phyloP scores from a whole-genome alignment of 53 echinoderm and acorn worm species.

The Holothuria leucospilota region DNA sequence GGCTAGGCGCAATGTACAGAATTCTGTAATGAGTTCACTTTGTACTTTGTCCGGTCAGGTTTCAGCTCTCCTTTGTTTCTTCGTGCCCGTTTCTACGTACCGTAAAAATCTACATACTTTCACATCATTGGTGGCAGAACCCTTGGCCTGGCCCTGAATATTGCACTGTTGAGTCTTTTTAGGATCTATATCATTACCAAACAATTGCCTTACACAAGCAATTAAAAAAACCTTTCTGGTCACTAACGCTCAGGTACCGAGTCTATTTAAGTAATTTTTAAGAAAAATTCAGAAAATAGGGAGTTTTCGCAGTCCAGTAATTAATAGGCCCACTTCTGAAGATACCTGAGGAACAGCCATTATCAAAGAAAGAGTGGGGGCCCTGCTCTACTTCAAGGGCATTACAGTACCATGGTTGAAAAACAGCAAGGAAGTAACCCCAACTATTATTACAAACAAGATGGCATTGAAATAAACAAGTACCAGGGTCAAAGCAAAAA shows the following conservation, averaged over 20 bases:
- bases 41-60: no score
- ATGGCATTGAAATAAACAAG: background rate
- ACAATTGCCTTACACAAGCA: background rate
- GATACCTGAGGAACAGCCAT: background rate
- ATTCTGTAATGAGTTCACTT: no score
- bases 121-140: slow-evolving; percentile 28
- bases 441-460: background rate
- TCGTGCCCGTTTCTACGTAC: no score
- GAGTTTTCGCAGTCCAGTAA: background rate
- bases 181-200: background rate
- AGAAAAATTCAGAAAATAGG: background rate
- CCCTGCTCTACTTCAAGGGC: background rate
- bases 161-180: slow-evolving; percentile 10
- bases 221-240: background rate
- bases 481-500: background rate
- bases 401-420: background rate
- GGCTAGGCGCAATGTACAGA: no score
- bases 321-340: background rate
- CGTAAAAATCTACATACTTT: no score
- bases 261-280: background rate
- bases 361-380: background rate
- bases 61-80: no score
- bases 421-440: background rate
- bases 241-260: background rate
- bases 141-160: background rate